These are phyloP conservation scores for Aeoliscus strigatus DNA, from an alignment of 2,797 vertebrate species.

Conservation along the genomic window DNA sequence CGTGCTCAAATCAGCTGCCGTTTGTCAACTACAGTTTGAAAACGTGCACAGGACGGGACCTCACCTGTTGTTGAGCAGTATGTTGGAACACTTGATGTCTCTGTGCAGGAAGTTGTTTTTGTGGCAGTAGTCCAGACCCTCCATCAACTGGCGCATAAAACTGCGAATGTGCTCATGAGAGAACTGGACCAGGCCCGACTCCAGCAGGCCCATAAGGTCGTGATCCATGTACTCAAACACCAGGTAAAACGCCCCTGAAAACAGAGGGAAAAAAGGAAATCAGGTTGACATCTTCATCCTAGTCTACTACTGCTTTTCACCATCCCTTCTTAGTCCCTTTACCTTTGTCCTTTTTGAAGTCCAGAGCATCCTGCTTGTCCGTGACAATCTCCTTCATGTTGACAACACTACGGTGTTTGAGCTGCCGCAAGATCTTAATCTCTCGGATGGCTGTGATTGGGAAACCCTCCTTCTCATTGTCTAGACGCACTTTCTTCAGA, in stretches of 20 bases:
- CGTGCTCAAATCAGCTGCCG: no score
- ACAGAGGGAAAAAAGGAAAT: conserved; percentile 8
- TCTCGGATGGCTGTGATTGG: conserved; percentile 98
- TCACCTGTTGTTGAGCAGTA: conserved; percentile 96
- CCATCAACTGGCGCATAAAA: conserved; percentile 99
- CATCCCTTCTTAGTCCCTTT: conserved; percentile 13
- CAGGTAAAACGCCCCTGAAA: conserved; percentile 93
- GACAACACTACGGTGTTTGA: conserved; percentile 95
- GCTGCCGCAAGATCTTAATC: conserved; percentile 96
- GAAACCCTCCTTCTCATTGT: conserved; percentile 98
- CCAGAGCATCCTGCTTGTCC: conserved; percentile 96
- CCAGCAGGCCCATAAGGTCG: conserved; percentile 97
- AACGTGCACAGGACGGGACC: not conserved
- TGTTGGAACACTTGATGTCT: conserved; percentile 99
- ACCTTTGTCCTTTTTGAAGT: conserved; percentile 99
- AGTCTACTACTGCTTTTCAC: no score
- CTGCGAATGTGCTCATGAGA: conserved; percentile 97
- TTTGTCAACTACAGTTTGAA: no score
- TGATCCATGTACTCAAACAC: conserved; percentile 99
- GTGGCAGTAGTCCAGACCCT: conserved; percentile 97
- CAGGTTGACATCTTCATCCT: no score
- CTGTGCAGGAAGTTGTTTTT: conserved; percentile 98
- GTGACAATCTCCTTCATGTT: conserved; percentile 99
- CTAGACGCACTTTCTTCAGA: conserved; percentile 95
- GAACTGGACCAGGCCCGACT: conserved; percentile 97